Conservation (phyloP, 2,888 invertebrate species). For the Junonia oenone region DNA sequence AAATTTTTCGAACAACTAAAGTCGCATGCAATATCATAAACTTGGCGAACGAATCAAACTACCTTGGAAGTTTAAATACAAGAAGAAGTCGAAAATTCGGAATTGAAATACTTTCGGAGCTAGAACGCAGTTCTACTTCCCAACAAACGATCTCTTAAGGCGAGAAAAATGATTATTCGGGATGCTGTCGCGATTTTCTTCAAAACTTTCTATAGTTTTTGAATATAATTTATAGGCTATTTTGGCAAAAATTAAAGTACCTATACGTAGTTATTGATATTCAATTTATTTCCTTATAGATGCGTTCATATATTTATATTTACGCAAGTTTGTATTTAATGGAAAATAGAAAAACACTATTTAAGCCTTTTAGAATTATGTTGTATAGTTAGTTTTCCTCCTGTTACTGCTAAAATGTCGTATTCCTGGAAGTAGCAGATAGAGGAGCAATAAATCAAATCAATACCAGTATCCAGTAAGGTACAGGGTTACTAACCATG, state of each 20-base stretch:
- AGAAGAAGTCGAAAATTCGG: slow-evolving; percentile 2
- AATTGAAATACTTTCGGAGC: slow-evolving; percentile 7
- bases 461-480: too few relatives aligned
- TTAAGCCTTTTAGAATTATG: too few relatives aligned
- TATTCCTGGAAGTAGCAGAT: too few relatives aligned
- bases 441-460: too few relatives aligned
- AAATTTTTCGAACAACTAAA: neutral
- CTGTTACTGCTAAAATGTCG: too few relatives aligned
- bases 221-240: neutral
- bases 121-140: slow-evolving; percentile 2
- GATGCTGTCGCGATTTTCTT: neutral
- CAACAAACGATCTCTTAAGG: neutral
- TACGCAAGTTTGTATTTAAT: too few relatives aligned
- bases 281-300: too few relatives aligned
- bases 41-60: slow-evolving; percentile 6
- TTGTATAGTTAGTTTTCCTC: too few relatives aligned
- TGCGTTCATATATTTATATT: too few relatives aligned
- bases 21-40: slow-evolving; percentile 8
- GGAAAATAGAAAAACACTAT: too few relatives aligned
- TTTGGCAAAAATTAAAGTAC: neutral
- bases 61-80: slow-evolving; percentile 6
- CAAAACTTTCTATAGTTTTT: neutral
- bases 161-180: neutral
- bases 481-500: too few relatives aligned
- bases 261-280: too few relatives aligned